Evolutionary conservation across 2,113 vertebrate species (phyloP).

Genomic region (Leucopsar rothschildi): DNA sequence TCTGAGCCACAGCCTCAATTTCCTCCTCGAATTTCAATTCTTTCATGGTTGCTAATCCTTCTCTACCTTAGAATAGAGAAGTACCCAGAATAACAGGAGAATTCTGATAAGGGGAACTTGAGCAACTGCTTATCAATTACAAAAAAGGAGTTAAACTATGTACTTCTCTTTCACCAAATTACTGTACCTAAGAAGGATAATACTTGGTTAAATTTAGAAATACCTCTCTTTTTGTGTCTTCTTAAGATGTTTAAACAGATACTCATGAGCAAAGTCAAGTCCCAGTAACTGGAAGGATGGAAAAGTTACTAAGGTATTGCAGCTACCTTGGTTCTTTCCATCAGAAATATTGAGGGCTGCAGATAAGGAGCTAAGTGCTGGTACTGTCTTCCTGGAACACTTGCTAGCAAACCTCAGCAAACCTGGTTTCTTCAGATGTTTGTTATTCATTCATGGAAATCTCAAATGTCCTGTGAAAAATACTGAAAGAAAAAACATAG

Average conservation of each 20-base stretch:
- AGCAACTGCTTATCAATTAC: neutral
- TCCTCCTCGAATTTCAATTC: neutral
- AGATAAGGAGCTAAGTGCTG: neutral
- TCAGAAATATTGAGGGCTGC: neutral
- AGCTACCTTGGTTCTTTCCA: neutral
- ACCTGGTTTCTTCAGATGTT: neutral
- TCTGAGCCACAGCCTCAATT: slow-evolving; percentile 24
- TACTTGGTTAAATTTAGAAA: neutral
- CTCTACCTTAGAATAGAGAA: neutral
- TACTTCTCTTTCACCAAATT: neutral
- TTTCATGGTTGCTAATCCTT: neutral
- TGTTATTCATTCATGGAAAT: neutral
- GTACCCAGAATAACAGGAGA: neutral
- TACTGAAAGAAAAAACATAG: neutral
- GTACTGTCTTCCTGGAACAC: neutral
- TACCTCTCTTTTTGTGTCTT: neutral
- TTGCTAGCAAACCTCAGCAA: neutral
- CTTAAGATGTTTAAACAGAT: neutral
- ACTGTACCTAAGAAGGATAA: neutral
- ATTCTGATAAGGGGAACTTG: neutral
- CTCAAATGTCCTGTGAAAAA: neutral
- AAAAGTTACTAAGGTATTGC: neutral
- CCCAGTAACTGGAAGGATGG: neutral
- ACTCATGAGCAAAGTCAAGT: neutral
- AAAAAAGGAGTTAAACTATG: neutral